Evolutionary conservation across 2,113 vertebrate species (phyloP), one percentile per base, ranked within the genome.

Genomic region (Parus major): DNA sequence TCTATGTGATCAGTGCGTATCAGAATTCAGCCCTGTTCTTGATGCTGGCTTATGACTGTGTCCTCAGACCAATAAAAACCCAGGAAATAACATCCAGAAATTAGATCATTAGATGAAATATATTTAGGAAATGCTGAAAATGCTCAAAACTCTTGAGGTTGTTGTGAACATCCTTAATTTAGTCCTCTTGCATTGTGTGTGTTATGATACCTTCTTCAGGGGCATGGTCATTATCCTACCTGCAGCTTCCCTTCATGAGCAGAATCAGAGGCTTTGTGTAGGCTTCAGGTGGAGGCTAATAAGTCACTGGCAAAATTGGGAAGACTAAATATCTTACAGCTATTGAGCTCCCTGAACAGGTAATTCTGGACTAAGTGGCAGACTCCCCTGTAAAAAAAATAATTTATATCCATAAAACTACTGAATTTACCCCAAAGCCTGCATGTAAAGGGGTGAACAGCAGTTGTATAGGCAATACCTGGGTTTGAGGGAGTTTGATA

Each of bases 71-170:
- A 44, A 14, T 90, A 78, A 22, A 41, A 0, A 0, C 3, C 2
- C 16, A 70, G 33, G 56, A 92, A 88, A 52, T 52, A 81, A 27
- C 19, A 71, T 64, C 42, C 61, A 60, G 66, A 76, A 69, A 64
- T 10, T 27, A 46, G 31, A 71, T 66, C 35, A n/a, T 94, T 29
- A 50, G 23, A 16, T 46, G 5, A 63, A 94, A 35, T 49, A 27
- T 22, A 71, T 84, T 91, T 88, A 89, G 57, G 31, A 86, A 87
- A 12, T 84, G 35, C 73, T 79, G 70, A 64, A 64, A 84, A 69
- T 41, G 53, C n/a, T 82, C n/a, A 23, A 49, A 86, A 8, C 11
- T 53, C 41, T 71, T 55, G 55, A 46, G 29, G 39, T 75, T 46
- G 44, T 47, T 72, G 28, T 53, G 31, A 84, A 31, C 3, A 0